phyloP scores from a whole-genome alignment of 2,797 vertebrate genomes.

The Notolabrus celidotus region DNA sequence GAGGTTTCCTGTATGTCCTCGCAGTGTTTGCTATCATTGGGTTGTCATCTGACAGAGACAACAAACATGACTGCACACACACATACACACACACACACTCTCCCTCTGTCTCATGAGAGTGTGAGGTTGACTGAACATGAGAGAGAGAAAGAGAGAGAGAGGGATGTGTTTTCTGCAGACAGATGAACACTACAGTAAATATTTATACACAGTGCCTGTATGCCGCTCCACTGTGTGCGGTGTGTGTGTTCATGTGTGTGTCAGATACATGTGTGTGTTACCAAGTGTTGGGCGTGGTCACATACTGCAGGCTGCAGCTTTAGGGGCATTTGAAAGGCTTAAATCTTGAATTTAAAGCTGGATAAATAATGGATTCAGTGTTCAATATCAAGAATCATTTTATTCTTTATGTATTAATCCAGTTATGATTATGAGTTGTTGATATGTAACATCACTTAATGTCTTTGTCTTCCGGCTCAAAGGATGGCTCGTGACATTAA shows the following conservation, averaged over 20 bases:
- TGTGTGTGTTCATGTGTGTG: conserved; percentile 15
- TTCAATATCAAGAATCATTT: background rate
- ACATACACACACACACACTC: conserved; percentile 11
- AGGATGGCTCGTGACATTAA: too few species aligned
- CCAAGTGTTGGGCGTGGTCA: conserved; percentile 18
- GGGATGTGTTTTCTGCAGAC: conserved; percentile 48
- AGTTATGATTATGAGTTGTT: too few species aligned
- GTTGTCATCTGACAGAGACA: conserved; percentile 28
- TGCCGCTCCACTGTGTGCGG: conserved; percentile 3
- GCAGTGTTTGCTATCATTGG: conserved; percentile 21
- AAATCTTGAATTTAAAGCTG: background rate
- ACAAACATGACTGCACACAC: conserved; percentile 9
- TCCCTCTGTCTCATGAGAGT: conserved; percentile 9
- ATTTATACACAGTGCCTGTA: conserved; percentile 68
- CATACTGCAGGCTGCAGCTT: background rate
- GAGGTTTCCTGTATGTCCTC: conserved; percentile 15
- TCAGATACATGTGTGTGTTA: conserved; percentile 9
- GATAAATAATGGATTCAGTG: background rate
- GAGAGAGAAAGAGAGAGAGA: background rate
- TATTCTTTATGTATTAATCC: background rate
- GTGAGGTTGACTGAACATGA: conserved; percentile 22
- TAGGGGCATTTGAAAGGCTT: background rate
- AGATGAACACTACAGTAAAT: conserved; percentile 68
- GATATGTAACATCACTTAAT: too few species aligned
- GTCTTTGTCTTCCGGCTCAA: too few species aligned